Evolutionary conservation across 2,797 vertebrate genomes (phyloP), one percentile per base, ranked within the genome.

Genomic region (Bovichtus diacanthus): DNA sequence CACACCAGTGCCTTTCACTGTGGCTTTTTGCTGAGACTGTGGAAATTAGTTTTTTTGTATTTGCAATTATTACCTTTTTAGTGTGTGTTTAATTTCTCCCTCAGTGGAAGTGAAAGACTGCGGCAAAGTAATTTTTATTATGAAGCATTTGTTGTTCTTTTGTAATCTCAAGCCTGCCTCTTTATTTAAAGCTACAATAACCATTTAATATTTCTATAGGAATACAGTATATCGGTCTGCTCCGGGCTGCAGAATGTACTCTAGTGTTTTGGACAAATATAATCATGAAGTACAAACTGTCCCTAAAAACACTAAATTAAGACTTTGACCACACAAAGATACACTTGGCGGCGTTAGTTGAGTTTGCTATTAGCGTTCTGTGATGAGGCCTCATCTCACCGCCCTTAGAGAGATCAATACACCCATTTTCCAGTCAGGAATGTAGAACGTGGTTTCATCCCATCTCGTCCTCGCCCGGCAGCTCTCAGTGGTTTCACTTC

Each of bases 1-100:
- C 65, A 81, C 74, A 83, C 58, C 83, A 31, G 53, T 47, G 74
- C 62, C 54, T 82, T 78, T 84, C 50, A 62, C 67, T 55, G 25
- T 67, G 39, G 49, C 59, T n/a, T 59, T 71, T 56, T 64, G 76
- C 60, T 51, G 62, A 81, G 51, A 53, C 70, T 72, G 77, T 62
- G 46, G 53, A 73, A 81, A 74, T 60, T n/a, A 10, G 3, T 16
- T 47, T 59, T 64, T 49, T 70, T 56, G 34, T 71, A 3, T 58
- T 74, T 54, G 54, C 63, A 51, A 65, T 76, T 84, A 66, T 73
- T 65, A 73, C 58, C 38, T n/a, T n/a, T 36, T 78, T 51, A 63
- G 47, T 72, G 31, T 50, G 23, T 70, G 63, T 72, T 39, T 39
- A 12, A 23, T 62, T 61, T 31, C 19, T 27, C 27, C 25, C 60